Evolutionary conservation across 2,113 vertebrate species (phyloP), one percentile per base, ranked within the genome.

Genomic region (Oryzias celebensis): DNA sequence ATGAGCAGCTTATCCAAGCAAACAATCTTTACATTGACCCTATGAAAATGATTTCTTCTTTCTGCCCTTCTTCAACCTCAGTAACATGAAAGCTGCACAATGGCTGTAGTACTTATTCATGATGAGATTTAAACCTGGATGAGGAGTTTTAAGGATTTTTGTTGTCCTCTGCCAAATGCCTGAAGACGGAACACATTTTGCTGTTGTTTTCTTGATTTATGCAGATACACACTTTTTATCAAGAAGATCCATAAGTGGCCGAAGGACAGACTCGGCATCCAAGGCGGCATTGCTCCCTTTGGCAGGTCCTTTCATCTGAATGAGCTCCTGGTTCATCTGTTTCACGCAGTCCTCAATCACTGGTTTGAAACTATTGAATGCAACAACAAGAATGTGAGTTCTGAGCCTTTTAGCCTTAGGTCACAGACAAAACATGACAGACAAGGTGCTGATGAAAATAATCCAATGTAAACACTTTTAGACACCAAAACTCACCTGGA

Each of bases 181-280:
- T 28, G 5, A 5, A 36, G 36, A 36, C 36, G 3, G 36, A n/a
- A 47, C 45, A 4, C 26, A 28, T 28, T 28, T 28, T 5, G 5
- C 16, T n/a, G 45, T 2, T 47, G 7, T 47, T 47, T n/a, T 54
- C 8, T 2, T 47, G 12, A 4, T 59, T 63, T 76, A 17, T 62
- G 14, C 17, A 18, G 42, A 68, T 62, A 84, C 85, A 17, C 41
- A 99, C 97, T 89, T 99, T 91, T 96, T 98, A 85, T 99, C 97
- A 74, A 99, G 89, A 61, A 97, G 94, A 68, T 99, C 97, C 97
- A 98, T 99, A 23, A 99, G 94, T 0, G 96, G 94, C 23, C 97
- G 89, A 31, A 99, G 88, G 23, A 94, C 95, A 0, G 93, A 87
- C 84, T 98, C 97, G 0, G 97, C 96, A 45, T 99, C 96, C 84